Evolutionary conservation across 2,797 vertebrate species (phyloP), one percentile per base, ranked within the genome.

Genomic region (Rhabdomys pumilio): DNA sequence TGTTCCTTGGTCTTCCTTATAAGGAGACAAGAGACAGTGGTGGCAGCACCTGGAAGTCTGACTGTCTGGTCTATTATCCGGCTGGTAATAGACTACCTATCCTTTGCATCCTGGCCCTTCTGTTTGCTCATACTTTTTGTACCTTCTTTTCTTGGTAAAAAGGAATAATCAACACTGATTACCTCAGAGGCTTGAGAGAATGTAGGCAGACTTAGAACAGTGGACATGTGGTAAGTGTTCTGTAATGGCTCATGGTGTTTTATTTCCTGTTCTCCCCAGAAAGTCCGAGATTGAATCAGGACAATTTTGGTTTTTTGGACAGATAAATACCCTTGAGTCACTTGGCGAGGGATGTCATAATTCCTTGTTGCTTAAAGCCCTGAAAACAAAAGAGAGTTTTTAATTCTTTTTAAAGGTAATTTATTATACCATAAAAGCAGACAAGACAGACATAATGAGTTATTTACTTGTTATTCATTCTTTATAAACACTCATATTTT

Each of bases 291-390:
- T 24, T 41, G 19, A 29, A 14, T 38, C 20, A 93, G 59, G 17
- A 50, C 15, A 80, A n/a, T 92, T 92, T 57, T 76, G 85, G 67
- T 76, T 69, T 38, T 29, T 90, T 93, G 82, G 95, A 88, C 79
- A 50, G 12, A 47, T 8, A 72, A 72, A 72, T 38, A 72, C 8
- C n/a, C 4, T 10, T 41, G 90, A n/a, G 55, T 53, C 29, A 50
- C 29, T 44, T 26, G 65, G 53, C 4, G 8, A 81, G 24, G 2
- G 59, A 72, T 1, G 6, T 94, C 29, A 19, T 80, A 81, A 94
- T 89, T 55, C 8, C 38, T 81, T 92, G 11, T 65, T 31, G 10
- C 14, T 10, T 72, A 90, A 86, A 90, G 5, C 9, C n/a, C 4
- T 89, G 55, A 75, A 59, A 94, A 87, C 31, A 79, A 76, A 79